phyloP scores from a whole-genome alignment of 2,888 invertebrate genomes.

The Polyommatus icarus region DNA sequence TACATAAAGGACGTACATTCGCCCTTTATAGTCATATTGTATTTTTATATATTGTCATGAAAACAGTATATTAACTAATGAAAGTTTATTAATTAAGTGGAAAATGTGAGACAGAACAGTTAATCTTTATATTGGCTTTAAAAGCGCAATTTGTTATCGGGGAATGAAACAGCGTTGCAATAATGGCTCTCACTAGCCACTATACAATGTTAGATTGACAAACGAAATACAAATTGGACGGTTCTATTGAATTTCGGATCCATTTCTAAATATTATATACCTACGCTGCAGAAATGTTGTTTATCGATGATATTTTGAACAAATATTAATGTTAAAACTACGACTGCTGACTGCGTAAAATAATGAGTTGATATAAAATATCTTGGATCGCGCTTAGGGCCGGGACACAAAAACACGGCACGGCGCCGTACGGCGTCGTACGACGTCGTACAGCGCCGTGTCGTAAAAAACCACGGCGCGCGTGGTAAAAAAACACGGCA shows the following conservation, averaged over 20 bases:
- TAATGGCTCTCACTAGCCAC: background rate
- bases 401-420: too few relatives aligned
- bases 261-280: too few relatives aligned
- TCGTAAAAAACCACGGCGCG: too few relatives aligned
- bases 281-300: background rate
- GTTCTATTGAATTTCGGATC: background rate
- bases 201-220: background rate
- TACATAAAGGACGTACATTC: too few relatives aligned
- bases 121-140: conserved; percentile 10
- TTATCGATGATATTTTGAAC: too few relatives aligned
- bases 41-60: background rate
- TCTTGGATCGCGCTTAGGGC: too few relatives aligned
- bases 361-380: too few relatives aligned
- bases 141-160: background rate
- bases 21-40: too few relatives aligned
- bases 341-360: background rate
- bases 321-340: too few relatives aligned
- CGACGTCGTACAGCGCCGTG: too few relatives aligned
- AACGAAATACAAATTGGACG: conserved; percentile 11
- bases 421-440: too few relatives aligned
- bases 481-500: too few relatives aligned
- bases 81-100: background rate
- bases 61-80: background rate
- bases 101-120: background rate
- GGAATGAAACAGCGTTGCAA: background rate